These are phyloP conservation scores for Chorisops tibialis DNA, from an alignment of 2,888 invertebrate genomes.

Conservation along the genomic window DNA sequence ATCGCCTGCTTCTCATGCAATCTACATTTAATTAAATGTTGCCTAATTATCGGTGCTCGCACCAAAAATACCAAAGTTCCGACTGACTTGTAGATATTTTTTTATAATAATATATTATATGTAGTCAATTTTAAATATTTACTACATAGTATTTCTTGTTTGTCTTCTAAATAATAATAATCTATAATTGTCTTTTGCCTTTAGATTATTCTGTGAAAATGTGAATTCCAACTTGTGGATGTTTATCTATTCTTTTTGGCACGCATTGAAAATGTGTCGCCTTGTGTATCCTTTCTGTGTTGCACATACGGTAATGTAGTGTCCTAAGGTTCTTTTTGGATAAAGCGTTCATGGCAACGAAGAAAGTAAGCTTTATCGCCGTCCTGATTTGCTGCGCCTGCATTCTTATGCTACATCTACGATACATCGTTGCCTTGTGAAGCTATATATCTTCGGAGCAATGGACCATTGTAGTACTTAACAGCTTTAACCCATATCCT, in stretches of 20 bases:
- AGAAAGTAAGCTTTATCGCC: neutral
- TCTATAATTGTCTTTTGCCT: too few relatives aligned
- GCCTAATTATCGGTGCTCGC: too few relatives aligned
- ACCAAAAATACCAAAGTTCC: too few relatives aligned
- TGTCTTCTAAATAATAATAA: too few relatives aligned
- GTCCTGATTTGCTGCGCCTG: conserved; percentile 20
- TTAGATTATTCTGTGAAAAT: neutral
- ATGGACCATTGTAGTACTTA: conserved; percentile 39
- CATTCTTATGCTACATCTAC: conserved; percentile 26
- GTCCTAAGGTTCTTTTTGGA: neutral
- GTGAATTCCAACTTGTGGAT: neutral
- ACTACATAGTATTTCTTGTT: too few relatives aligned
- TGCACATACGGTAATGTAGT: neutral
- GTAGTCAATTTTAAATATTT: too few relatives aligned
- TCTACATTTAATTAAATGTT: too few relatives aligned
- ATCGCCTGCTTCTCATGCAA: too few relatives aligned
- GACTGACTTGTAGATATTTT: too few relatives aligned
- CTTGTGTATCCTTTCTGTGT: conserved; percentile 19
- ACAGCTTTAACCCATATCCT: conserved; percentile 38
- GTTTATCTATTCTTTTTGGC: conserved; percentile 4
- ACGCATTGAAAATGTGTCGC: conserved; percentile 23
- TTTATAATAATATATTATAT: too few relatives aligned
- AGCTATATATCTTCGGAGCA: conserved; percentile 32
- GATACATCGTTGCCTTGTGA: conserved; percentile 4
- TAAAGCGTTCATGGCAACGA: neutral